Percentiles rank a stretch among this genome's conserved stretches.
Evolutionary conservation across 2,113 vertebrate species (phyloP).

Genomic region (Channa maculata): DNA sequence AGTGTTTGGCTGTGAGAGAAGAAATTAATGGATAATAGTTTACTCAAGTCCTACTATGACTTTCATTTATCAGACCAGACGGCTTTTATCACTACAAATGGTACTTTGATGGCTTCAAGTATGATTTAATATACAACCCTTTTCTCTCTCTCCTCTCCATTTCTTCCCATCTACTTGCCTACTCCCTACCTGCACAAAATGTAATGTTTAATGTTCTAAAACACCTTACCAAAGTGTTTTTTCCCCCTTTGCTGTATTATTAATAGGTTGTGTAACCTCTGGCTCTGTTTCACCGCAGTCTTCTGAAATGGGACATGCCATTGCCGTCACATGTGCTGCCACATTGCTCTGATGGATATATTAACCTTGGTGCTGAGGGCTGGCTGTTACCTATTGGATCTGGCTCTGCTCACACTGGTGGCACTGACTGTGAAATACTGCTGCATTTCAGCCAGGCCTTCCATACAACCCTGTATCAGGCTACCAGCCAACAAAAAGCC

Average conservation of each 20-base stretch:
- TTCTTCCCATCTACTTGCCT: too few species aligned
- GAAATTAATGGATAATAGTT: too few species aligned
- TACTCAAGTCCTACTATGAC: not conserved
- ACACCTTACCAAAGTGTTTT: not conserved
- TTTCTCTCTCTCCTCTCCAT: not conserved
- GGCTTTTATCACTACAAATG: not conserved
- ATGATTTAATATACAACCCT: not conserved
- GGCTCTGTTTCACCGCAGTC: conserved; percentile 21
- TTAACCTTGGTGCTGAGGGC: conserved; percentile 27
- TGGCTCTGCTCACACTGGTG: not conserved
- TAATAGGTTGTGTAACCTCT: conserved; percentile 40
- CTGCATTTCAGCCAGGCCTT: not conserved
- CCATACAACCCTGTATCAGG: too few species aligned
- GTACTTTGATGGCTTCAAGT: not conserved
- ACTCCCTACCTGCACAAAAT: too few species aligned
- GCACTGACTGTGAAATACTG: not conserved
- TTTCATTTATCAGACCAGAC: too few species aligned
- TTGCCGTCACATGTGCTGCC: conserved; percentile 1
- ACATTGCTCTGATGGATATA: conserved; percentile 42
- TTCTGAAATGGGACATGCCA: not conserved
- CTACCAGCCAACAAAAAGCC: too few species aligned
- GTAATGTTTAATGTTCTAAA: not conserved
- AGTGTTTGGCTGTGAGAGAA: not conserved
- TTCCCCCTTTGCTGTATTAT: not conserved
- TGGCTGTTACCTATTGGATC: conserved; percentile 5